Base-by-base conservation (phyloP, 1,140 invertebrate genomes). In the Drosophila santomea region DNA sequence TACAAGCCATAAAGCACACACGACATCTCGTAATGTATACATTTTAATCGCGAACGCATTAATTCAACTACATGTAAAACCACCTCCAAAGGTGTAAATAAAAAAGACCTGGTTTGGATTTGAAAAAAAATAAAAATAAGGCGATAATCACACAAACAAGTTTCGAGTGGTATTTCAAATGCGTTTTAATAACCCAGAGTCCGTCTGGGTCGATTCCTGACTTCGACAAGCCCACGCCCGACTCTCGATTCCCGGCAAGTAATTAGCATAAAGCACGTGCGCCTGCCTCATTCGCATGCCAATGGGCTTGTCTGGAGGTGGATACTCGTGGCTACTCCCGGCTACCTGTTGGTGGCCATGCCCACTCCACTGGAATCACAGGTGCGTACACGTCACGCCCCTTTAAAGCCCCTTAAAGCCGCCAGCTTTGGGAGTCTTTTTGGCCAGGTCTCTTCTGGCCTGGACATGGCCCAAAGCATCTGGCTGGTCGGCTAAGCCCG, bases 201-300 rank as follows among this genome's bases (percentile, higher is more conserved):
- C 32, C 17, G n/a, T 38, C 17, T 25, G 39, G 38, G 2, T 36
- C 39, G 50, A 55, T 73, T 75, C 73, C 61, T 23, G 62, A 28
- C 58, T 39, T 8, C 20, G 35, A 25, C 32, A 57, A 43, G 36
- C 82, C 71, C 83, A 86, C 83, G 84, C 84, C 83, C 83, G 77
- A 77, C 36, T 52, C 88, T 76, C 79, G 77, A 77, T 52, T 52
- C 88, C 79, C 79, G 75, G 59, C 68, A 73, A 89, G 66, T 89
- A 66, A 89, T 89, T 89, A 89, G 73, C 84, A 89, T 89, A 89
- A 89, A 89, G 84, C 84, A 89, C 84, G 84, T 89, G 84, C 84
- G 76, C 62, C 71, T 52, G 57, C 54, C 79, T 82, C 84, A 89
- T 88, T 88, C 68, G 74, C 82, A 89, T 88, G 80, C 83, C 58